Conservation (phyloP, 2,797 vertebrate genomes). For the Lithobates pipiens region DNA sequence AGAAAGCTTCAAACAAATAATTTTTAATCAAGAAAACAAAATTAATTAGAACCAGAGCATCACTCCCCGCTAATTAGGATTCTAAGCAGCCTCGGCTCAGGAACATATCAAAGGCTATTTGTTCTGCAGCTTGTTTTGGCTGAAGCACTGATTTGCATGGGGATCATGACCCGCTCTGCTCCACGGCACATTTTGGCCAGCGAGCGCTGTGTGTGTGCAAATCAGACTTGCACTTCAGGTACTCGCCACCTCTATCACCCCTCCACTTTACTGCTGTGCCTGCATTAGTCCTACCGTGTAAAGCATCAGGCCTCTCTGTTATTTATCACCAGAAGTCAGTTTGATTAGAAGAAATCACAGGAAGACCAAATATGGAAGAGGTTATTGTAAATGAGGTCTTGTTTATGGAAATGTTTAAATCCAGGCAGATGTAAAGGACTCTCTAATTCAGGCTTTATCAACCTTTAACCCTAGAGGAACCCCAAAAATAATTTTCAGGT, state of each 20-base stretch:
- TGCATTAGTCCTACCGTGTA: not conserved
- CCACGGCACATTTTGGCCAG: slow-evolving; percentile 42
- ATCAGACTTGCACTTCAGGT: not conserved
- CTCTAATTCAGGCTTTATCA: too few relatives aligned
- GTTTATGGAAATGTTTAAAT: not conserved
- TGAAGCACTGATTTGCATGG: slow-evolving; percentile 58
- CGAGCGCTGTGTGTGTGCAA: slow-evolving; percentile 26
- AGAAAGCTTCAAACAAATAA: slow-evolving; percentile 63
- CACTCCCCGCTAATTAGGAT: slow-evolving; percentile 61
- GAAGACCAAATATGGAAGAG: not conserved
- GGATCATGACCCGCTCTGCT: slow-evolving; percentile 53
- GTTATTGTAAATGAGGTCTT: not conserved
- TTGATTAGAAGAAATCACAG: not conserved
- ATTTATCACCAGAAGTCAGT: not conserved
- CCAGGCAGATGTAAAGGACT: too few relatives aligned
- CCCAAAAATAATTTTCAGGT: too few relatives aligned
- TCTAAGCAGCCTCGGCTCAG: slow-evolving; percentile 49
- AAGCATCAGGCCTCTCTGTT: not conserved
- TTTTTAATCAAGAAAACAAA: slow-evolving; percentile 63
- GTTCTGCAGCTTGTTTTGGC: slow-evolving; percentile 58
- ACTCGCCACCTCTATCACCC: not conserved
- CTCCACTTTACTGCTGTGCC: not conserved
- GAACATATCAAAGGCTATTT: slow-evolving; percentile 61
- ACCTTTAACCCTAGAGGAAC: too few relatives aligned
- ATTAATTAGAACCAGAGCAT: slow-evolving; percentile 59